phyloP scores from a whole-genome alignment of 2,113 vertebrate genomes.

The Brienomyrus longianalis region DNA sequence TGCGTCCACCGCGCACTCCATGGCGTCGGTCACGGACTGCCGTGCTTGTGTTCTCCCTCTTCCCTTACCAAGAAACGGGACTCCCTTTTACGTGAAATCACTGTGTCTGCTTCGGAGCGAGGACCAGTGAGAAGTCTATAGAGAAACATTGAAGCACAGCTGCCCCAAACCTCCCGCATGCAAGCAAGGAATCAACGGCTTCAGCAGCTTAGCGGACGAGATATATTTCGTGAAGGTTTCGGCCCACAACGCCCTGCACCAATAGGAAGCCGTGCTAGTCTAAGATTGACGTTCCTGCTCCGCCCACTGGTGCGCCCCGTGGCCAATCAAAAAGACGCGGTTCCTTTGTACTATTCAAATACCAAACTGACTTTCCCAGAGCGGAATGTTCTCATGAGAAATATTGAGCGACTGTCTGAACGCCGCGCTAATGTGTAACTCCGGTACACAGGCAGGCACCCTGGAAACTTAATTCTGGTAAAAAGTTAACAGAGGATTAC shows the following conservation, averaged over 20 bases:
- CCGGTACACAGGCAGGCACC: not conserved
- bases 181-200: constrained; percentile 52
- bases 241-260: constrained; percentile 26
- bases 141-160: constrained; percentile 57
- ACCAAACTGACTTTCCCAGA: constrained; percentile 66
- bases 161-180: constrained; percentile 38
- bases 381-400: constrained; percentile 62
- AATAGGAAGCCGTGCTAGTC: constrained; percentile 7
- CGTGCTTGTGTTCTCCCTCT: constrained; percentile 25
- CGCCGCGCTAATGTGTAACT: not conserved
- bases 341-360: constrained; percentile 70
- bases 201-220: constrained; percentile 60
- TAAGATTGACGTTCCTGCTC: constrained; percentile 50
- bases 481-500: not conserved
- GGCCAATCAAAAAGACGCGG: constrained; percentile 79
- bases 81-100: constrained; percentile 38
- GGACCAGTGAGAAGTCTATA: constrained; percentile 46
- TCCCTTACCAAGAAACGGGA: constrained; percentile 35
- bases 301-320: constrained; percentile 50
- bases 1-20: constrained; percentile 86
- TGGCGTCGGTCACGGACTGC: constrained; percentile 41
- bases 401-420: constrained; percentile 16
- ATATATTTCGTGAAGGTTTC: constrained; percentile 37
- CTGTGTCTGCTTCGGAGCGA: constrained; percentile 30
- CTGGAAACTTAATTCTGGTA: not conserved